Conservation (phyloP, 2,888 invertebrate genomes). For the Plagiodera versicolora region DNA sequence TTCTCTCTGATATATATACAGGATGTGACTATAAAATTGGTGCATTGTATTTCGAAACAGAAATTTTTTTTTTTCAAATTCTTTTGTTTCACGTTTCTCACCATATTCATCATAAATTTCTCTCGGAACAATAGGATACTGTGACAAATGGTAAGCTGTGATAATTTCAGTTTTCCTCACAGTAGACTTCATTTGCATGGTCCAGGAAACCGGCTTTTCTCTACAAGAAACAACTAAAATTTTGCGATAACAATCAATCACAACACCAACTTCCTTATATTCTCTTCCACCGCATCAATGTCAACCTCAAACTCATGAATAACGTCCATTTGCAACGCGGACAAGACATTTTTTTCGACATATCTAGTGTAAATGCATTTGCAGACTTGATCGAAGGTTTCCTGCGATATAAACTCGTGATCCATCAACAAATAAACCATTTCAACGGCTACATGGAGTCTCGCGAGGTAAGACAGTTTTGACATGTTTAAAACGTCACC, state of each 20-base stretch:
- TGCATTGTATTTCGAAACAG: too few species aligned
- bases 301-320: neutral
- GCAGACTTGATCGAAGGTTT: conserved; percentile 28
- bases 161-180: conserved; percentile 20
- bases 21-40: too few species aligned
- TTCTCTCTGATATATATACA: too few species aligned
- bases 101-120: conserved; percentile 33
- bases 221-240: conserved; percentile 23
- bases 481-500: conserved; percentile 5
- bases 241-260: too few species aligned
- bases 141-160: conserved; percentile 33
- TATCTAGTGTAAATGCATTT: conserved; percentile 23
- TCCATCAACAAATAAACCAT: conserved; percentile 34
- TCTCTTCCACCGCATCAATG: neutral
- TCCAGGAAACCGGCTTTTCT: conserved; percentile 30
- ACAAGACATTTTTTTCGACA: conserved; percentile 12
- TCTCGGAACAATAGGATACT: conserved; percentile 34
- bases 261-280: neutral
- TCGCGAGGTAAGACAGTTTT: conserved; percentile 33
- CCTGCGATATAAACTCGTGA: conserved; percentile 24
- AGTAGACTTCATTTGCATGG: conserved; percentile 30
- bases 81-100: conserved; percentile 10
- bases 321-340: neutral
- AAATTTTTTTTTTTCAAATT: too few species aligned
- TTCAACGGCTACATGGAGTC: conserved; percentile 34